These are phyloP conservation scores for Dascyllus trimaculatus DNA, from an alignment of 2,113 vertebrate genomes.

Conservation along the genomic window DNA sequence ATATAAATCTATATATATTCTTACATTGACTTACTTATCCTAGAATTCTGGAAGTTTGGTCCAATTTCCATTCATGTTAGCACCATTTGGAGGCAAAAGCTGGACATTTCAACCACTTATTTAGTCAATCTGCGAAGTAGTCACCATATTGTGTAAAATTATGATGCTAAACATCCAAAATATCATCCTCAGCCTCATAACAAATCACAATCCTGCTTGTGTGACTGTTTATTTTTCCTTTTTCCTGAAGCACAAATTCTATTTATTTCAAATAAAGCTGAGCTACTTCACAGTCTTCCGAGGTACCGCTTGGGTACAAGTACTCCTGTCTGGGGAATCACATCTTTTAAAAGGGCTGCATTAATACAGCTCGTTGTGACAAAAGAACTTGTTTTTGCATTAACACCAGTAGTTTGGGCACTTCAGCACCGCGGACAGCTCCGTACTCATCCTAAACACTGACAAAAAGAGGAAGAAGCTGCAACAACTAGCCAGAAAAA, in stretches of 20 bases:
- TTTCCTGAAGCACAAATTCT: conserved; percentile 10
- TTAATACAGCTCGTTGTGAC: background rate
- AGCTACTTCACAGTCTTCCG: conserved; percentile 10
- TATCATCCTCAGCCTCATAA: conserved; percentile 1
- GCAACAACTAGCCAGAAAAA: background rate
- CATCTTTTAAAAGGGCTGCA: conserved; percentile 9
- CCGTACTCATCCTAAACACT: background rate
- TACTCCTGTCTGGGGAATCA: background rate
- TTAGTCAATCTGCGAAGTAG: too few relatives aligned
- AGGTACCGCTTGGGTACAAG: background rate
- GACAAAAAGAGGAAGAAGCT: background rate
- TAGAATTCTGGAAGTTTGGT: too few relatives aligned
- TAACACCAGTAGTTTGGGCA: conserved; percentile 2
- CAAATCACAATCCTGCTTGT: background rate
- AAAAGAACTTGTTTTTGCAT: too few relatives aligned
- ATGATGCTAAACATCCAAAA: background rate
- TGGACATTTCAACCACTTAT: background rate
- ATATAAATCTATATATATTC: too few relatives aligned
- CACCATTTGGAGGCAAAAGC: background rate
- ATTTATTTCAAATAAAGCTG: background rate
- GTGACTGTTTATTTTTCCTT: background rate
- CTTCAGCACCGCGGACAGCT: conserved; percentile 68
- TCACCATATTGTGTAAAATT: background rate
- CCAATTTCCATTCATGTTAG: too few relatives aligned
- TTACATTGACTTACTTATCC: too few relatives aligned